These are phyloP conservation scores for Lydus trimaculatus DNA, from an alignment of 2,888 invertebrate species.

Conservation along the genomic window DNA sequence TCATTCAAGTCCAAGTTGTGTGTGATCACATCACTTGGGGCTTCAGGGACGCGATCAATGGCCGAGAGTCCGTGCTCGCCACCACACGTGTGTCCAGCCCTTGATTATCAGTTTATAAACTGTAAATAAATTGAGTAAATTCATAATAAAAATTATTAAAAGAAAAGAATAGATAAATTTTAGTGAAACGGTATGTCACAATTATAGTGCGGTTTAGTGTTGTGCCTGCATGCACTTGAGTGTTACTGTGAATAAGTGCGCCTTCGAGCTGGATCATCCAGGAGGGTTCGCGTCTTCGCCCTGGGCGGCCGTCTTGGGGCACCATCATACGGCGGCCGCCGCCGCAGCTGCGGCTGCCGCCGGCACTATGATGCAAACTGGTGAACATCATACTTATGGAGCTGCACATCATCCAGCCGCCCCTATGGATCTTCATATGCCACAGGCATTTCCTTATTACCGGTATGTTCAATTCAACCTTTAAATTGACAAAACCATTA, in stretches of 20 bases:
- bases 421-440: slow-evolving; percentile 92
- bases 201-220: slow-evolving; percentile 46
- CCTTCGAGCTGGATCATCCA: slow-evolving; percentile 76
- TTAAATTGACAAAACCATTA: not conserved
- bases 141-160: not conserved
- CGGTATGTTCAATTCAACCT: slow-evolving; percentile 68
- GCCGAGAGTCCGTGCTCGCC: slow-evolving; percentile 70
- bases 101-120: not conserved
- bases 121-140: not conserved
- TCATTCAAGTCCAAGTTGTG: slow-evolving; percentile 47
- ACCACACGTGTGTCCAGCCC: slow-evolving; percentile 64
- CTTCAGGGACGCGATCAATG: slow-evolving; percentile 72
- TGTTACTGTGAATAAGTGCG: slow-evolving; percentile 53
- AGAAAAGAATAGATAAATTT: slow-evolving; percentile 1
- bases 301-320: slow-evolving; percentile 77
- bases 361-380: slow-evolving; percentile 62
- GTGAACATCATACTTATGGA: slow-evolving; percentile 64
- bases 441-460: slow-evolving; percentile 91
- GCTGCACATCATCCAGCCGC: slow-evolving; percentile 64
- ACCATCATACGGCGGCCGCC: slow-evolving; percentile 64
- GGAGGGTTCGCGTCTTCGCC: slow-evolving; percentile 76
- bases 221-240: slow-evolving; percentile 54
- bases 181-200: slow-evolving; percentile 44
- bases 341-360: slow-evolving; percentile 59
- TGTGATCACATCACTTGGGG: slow-evolving; percentile 38